Base-by-base conservation (phyloP, 2,797 vertebrate genomes). In the Poecile montanus region DNA sequence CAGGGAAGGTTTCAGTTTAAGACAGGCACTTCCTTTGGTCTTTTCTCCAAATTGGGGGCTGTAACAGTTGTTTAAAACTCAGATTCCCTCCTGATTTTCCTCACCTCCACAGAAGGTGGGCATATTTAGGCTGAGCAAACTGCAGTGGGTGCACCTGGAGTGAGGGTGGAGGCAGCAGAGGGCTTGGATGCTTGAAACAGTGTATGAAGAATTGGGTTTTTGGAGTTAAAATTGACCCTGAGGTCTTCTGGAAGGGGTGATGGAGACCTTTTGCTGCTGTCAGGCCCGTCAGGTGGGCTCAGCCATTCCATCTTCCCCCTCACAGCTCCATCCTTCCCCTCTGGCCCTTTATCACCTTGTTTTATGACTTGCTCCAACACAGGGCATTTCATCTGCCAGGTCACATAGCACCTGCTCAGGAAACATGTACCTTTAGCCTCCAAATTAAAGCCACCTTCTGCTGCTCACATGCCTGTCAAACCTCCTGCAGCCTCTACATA, bases 301-400 rank as follows among this genome's bases (percentile, higher is more conserved):
- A 27, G 76, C 47, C 0, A 1, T 62, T 67, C 62, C 47, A 7
- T 51, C 36, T 29, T 44, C 25, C 29, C 36, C 7, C 11, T 32
- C 20, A 4, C 54, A 30, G 44, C 44, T 75, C 8, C 2, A 15
- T 56, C 73, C 26, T 72, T 29, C 14, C 45, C 47, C 26, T 4
- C 4, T 0, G 0, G 8, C 29, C 32, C 80, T 79, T 44, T 47
- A 25, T 16, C 2, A 4, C 40, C 2, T n/a, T 38, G 8, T 81
- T 87, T 81, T 75, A 34, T 65, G 48, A 20, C 42, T 53, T 57
- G 4, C 16, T 40, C 38, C 17, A 38, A 0, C 29, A 11, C 30
- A 1, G 4, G 73, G 38, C 15, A 23, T 27, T 30, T 17, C 57
- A 9, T 30, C 13, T 80, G 29, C 48, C 68, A 17, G 40, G 40